These are phyloP conservation scores for Ceramica pisi DNA, from an alignment of 2,888 invertebrate genomes.

Conservation along the genomic window DNA sequence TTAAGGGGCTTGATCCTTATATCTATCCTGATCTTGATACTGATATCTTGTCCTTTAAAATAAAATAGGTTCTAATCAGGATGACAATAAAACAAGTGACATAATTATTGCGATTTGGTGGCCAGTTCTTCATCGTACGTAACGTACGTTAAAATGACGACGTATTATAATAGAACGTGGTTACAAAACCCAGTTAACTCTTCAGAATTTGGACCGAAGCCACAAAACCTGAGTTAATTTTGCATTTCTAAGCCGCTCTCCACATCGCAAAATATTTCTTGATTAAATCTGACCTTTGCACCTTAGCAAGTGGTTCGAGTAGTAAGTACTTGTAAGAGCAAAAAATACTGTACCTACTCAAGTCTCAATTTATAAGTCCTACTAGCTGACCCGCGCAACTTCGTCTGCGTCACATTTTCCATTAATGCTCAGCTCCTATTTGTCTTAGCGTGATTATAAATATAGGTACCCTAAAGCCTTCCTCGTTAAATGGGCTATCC, in stretches of 20 bases:
- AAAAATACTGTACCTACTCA: background rate
- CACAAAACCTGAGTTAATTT: constrained; percentile 18
- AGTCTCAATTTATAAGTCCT: background rate
- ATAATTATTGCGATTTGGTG: too few relatives aligned
- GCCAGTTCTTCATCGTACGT: background rate
- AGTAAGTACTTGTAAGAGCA: background rate
- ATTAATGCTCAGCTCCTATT: too few relatives aligned
- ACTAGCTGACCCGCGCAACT: too few relatives aligned
- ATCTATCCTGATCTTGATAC: too few relatives aligned
- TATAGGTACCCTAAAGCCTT: too few relatives aligned
- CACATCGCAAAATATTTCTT: constrained; percentile 11
- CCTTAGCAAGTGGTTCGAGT: background rate
- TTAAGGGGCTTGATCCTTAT: too few relatives aligned
- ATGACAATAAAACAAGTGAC: background rate
- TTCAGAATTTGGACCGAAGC: constrained; percentile 21
- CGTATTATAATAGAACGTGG: background rate
- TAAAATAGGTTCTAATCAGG: too few relatives aligned
- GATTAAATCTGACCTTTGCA: constrained; percentile 1
- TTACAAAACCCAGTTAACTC: constrained; percentile 20
- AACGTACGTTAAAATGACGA: background rate
- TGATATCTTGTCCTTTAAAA: too few relatives aligned
- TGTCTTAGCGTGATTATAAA: too few relatives aligned
- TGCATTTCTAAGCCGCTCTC: background rate
- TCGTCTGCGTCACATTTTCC: too few relatives aligned
- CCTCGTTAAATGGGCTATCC: too few relatives aligned